Base-by-base conservation (phyloP, 2,888 invertebrate genomes). In the Ophion ellenae region DNA sequence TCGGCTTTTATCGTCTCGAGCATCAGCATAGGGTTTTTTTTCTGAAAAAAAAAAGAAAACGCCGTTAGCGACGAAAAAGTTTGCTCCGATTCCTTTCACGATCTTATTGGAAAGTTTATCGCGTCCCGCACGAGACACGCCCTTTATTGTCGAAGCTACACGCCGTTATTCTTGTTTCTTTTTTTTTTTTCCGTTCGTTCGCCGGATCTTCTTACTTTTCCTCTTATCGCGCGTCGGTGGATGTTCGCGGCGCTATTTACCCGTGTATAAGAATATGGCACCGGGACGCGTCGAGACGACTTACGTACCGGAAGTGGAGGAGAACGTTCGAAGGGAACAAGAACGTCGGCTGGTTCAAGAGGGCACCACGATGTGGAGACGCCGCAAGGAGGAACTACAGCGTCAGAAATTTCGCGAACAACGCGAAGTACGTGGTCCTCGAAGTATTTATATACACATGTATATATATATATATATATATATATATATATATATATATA, bases 351-450 rank as follows among this genome's bases (percentile, higher is more conserved):
- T 92, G 83, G 92, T 92, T 88, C 91, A 91, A 88, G 94, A 94
- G 86, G 93, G 93, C 40, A 89, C 90, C 17, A 90, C 90, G 74
- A 84, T 93, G 83, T 93, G 94, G 94, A 90, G 89, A 83, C 91
- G 89, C 61, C 91, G 91, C 86, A 93, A 93, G 90, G 93, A 93
- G 90, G 93, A 94, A 90, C 87, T 92, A 76, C 90, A 89, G 89
- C 91, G 91, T 89, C 91, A 94, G 85, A 93, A 92, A 88, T 91
- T 92, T 85, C 91, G 90, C n/a, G 93, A 94, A 83, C 93, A 94
- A 84, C 90, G 90, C 84, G 92, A 94, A 92, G 94, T 94, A 92
- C 89, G 91, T 90, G 47, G 32, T 20, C 9, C 17, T 36, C 63
- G 14, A 70, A 64, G 14, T 71, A 71, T 47, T 45, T 17, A 11